Evolutionary conservation across 2,888 invertebrate genomes (phyloP).

Genomic region (Acanthosepion lycidas): DNA sequence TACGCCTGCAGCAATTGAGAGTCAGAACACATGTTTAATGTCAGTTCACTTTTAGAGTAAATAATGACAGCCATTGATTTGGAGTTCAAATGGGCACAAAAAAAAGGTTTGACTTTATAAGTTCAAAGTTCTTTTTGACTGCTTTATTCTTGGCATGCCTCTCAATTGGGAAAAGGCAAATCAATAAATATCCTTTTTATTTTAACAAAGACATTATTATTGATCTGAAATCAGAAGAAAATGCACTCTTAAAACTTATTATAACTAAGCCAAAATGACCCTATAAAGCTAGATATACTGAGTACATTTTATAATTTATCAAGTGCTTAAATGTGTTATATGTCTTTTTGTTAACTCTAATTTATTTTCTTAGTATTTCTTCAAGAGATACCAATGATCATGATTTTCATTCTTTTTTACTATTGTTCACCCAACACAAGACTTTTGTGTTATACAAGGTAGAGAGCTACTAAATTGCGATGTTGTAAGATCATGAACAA

Average conservation of each 20-base stretch:
- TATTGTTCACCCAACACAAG: no score
- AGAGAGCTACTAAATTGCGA: no score
- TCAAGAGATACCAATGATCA: no score
- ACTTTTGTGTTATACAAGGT: no score
- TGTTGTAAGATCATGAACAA: no score
- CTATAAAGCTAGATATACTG: not conserved
- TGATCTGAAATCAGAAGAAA: not conserved
- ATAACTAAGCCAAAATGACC: not conserved
- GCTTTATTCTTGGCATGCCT: not conserved
- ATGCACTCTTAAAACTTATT: not conserved
- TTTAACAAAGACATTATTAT: not conserved
- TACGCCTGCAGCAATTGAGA: not conserved
- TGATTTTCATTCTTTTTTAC: no score
- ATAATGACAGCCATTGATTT: not conserved
- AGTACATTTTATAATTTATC: not conserved
- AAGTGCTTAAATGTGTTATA: no score
- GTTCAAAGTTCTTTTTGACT: not conserved
- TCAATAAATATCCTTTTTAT: not conserved
- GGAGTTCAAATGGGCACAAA: not conserved
- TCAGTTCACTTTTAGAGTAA: not conserved
- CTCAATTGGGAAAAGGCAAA: not conserved
- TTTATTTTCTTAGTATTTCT: no score
- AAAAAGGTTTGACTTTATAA: not conserved
- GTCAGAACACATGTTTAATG: not conserved
- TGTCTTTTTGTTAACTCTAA: no score